Conservation (phyloP, 1,140 invertebrate species). For the Platorchestia sp. region DNA sequence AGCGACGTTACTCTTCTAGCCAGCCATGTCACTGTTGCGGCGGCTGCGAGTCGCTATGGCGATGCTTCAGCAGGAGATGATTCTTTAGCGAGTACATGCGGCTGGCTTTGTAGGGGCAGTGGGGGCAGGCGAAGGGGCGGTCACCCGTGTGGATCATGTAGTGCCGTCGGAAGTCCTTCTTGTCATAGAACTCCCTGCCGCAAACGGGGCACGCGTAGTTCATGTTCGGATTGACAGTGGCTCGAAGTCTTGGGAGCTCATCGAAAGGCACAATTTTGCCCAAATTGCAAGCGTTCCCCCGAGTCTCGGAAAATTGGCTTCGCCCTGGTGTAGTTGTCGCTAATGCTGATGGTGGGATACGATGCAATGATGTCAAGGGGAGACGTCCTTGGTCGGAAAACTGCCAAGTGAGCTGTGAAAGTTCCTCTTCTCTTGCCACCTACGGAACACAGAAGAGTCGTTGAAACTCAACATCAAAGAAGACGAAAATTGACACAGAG, state of each 20-base stretch:
- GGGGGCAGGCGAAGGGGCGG: slow-evolving; percentile 46
- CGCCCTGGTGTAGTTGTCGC: neutral
- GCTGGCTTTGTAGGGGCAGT: slow-evolving; percentile 41
- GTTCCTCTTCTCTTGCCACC: slow-evolving; percentile 35
- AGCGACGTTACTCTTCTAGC: too few relatives aligned
- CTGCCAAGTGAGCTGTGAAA: neutral
- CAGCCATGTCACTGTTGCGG: neutral
- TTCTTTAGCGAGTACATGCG: slow-evolving; percentile 55
- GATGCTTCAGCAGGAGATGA: neutral
- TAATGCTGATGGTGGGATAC: neutral
- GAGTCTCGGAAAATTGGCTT: neutral
- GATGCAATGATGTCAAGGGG: neutral
- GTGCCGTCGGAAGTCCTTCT: slow-evolving; percentile 37
- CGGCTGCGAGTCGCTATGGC: neutral
- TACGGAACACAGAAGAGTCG: slow-evolving; percentile 26
- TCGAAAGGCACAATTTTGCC: slow-evolving; percentile 7
- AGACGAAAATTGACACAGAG: neutral
- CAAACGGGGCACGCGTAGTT: slow-evolving; percentile 52
- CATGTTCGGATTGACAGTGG: neutral
- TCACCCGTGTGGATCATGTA: slow-evolving; percentile 48
- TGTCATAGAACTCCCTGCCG: slow-evolving; percentile 58
- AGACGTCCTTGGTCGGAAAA: neutral
- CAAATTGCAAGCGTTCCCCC: neutral
- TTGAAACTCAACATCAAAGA: neutral
- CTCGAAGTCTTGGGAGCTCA: neutral